phyloP scores from a whole-genome alignment of 2,113 vertebrate species.

The Eudorcas thomsonii region DNA sequence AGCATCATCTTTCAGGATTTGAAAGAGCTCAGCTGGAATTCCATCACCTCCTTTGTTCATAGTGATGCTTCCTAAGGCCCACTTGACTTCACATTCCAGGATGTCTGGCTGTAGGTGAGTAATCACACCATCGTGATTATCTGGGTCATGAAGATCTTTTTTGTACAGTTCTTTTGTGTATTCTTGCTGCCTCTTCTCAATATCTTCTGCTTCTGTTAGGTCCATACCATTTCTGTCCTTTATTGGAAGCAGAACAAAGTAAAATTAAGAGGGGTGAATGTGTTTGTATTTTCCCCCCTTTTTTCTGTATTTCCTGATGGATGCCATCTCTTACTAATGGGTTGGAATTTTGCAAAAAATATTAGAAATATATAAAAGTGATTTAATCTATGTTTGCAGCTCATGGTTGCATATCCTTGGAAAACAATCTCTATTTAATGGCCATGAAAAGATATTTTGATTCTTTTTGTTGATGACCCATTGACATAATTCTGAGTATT shows the following conservation, averaged over 20 bases:
- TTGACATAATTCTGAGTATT: neutral
- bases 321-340: neutral
- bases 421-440: neutral
- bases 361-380: neutral
- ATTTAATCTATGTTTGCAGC: neutral
- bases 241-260: neutral
- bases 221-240: neutral
- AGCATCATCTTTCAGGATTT: neutral
- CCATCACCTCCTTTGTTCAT: neutral
- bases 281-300: neutral
- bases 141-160: neutral
- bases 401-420: neutral
- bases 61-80: neutral
- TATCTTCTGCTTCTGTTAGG: neutral
- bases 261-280: neutral
- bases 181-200: neutral
- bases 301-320: neutral
- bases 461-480: neutral
- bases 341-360: neutral
- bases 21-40: neutral
- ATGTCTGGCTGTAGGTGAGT: neutral
- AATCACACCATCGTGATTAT: neutral
- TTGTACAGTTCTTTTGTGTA: neutral
- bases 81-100: neutral
- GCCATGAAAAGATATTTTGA: neutral